phyloP scores from a whole-genome alignment of 2,113 vertebrate genomes.

The Lynx canadensis region DNA sequence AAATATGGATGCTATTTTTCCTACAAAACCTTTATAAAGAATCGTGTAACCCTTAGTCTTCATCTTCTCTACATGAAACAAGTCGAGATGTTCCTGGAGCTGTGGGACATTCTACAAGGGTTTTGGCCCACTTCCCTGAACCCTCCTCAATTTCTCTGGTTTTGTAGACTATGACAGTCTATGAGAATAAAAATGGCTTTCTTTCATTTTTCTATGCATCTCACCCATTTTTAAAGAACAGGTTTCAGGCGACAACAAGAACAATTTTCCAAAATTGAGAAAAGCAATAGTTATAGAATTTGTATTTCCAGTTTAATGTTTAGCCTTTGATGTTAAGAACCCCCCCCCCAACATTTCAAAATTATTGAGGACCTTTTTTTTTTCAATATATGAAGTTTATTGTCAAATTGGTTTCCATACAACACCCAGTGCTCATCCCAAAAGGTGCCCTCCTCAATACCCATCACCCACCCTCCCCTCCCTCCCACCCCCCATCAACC shows the following conservation, averaged over 20 bases:
- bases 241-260: background rate
- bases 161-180: background rate
- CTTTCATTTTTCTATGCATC: background rate
- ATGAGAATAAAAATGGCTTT: background rate
- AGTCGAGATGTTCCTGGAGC: background rate
- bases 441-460: too few species aligned
- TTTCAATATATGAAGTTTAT: too few species aligned
- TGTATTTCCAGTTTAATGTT: background rate
- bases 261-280: background rate
- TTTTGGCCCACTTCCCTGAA: background rate
- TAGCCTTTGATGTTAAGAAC: background rate
- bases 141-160: background rate
- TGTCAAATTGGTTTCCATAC: too few species aligned
- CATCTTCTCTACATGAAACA: background rate
- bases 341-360: background rate
- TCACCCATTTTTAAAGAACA: background rate
- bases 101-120: background rate
- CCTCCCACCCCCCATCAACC: too few species aligned
- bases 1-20: background rate
- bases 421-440: too few species aligned
- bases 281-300: background rate
- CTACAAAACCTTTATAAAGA: background rate
- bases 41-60: background rate
- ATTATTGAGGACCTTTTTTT: background rate
- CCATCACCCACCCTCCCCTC: too few species aligned